Base-by-base conservation (phyloP, 1,140 invertebrate species). In the Atopsyche davidsoni region DNA sequence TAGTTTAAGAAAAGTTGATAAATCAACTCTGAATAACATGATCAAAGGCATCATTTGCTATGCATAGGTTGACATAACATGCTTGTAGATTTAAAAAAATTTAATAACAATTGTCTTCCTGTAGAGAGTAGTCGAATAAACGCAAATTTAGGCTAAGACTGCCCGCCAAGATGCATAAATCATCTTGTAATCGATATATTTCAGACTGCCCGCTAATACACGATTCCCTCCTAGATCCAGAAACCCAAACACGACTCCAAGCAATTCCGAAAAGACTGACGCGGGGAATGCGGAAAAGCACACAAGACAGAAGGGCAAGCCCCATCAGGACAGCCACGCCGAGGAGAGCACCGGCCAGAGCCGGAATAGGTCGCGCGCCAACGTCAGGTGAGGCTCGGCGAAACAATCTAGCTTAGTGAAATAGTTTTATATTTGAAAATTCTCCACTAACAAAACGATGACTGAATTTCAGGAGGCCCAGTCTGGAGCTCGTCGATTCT, bases 401-500 rank as follows among this genome's bases (percentile, higher is more conserved):
- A n/a, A n/a, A n/a, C n/a, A n/a, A n/a, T n/a, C n/a, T n/a, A n/a
- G n/a, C n/a, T n/a, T n/a, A n/a, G n/a, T n/a, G n/a, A n/a, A n/a
- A n/a, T n/a, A n/a, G n/a, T n/a, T n/a, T n/a, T n/a, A n/a, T n/a
- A n/a, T n/a, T n/a, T n/a, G n/a, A n/a, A n/a, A n/a, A n/a, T n/a
- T n/a, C n/a, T n/a, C n/a, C n/a, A n/a, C n/a, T n/a, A n/a, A n/a
- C n/a, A n/a, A n/a, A n/a, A n/a, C n/a, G n/a, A 28, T 28, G 24
- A 6, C 6, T 28, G 17, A 14, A 32, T 69, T 71, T 42, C 66
- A 73, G 79, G 46, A 73, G 86, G 47, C 84, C 85, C 14, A 83
- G 79, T 58, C 69, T 87, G 32, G 86, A 89, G 60, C 66, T 88
- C 11, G 83, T 89, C 0, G 86, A 90, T 63, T 83, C 83, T 51